Conservation (phyloP, 1,140 invertebrate species). For the Conus betulinus region DNA sequence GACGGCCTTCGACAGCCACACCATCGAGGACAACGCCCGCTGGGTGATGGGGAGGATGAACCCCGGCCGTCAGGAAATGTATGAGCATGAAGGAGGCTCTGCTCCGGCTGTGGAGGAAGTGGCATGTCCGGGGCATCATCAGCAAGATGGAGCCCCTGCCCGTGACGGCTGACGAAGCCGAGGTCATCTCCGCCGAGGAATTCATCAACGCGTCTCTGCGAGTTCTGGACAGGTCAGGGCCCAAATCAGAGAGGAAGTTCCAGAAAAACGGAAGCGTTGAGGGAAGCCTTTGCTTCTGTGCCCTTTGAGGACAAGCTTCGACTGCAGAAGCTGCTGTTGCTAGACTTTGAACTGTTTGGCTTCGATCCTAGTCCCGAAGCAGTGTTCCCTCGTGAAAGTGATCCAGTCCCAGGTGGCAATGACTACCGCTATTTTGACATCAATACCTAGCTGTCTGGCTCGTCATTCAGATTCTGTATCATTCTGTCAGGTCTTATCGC, state of each 20-base stretch:
- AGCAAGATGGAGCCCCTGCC: conserved; percentile 53
- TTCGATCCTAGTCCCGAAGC: conserved; percentile 44
- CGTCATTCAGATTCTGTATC: too few relatives aligned
- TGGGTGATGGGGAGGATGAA: conserved; percentile 41
- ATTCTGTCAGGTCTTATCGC: too few relatives aligned
- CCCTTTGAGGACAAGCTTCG: conserved; percentile 29
- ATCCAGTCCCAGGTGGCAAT: not conserved
- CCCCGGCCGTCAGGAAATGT: conserved; percentile 52
- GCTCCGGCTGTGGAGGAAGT: conserved; percentile 59
- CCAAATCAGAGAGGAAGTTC: conserved; percentile 13
- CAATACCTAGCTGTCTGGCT: too few relatives aligned
- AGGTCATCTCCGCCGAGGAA: not conserved
- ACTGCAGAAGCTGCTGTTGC: conserved; percentile 31
- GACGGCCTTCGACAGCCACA: conserved; percentile 57
- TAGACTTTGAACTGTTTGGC: conserved; percentile 53
- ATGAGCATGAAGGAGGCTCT: conserved; percentile 62
- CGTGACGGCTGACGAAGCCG: conserved; percentile 30
- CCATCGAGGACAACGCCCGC: conserved; percentile 56
- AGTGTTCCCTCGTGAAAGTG: conserved; percentile 13
- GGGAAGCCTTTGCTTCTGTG: conserved; percentile 42
- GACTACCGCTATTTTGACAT: not conserved
- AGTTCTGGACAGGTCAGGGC: not conserved
- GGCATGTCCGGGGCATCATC: conserved; percentile 66
- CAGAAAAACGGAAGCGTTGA: conserved; percentile 41
- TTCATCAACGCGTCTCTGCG: conserved; percentile 34